Base-by-base conservation (phyloP, 2,888 invertebrate species). In the Actias luna region DNA sequence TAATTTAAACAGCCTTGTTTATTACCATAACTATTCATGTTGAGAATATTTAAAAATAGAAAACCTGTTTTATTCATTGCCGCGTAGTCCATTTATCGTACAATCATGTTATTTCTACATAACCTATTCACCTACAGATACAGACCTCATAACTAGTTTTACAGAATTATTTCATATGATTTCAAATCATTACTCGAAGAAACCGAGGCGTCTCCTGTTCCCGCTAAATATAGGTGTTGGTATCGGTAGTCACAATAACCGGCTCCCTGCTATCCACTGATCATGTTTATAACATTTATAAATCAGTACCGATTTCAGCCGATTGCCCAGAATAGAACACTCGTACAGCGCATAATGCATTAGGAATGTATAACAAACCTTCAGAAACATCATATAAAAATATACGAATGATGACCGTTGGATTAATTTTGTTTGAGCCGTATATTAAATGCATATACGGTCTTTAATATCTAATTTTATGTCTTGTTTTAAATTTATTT, bases 211-310 rank as follows among this genome's bases (percentile, higher is more conserved):
- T 33, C 57, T 61, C 57, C 39, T 27, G 57, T 57, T 58, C 55
- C 39, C 22, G 57, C 61, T 62, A 62, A 62, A 58, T 62, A 58
- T 62, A 62, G 61, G 61, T 42, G 57, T 58, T 62, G 27, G 35
- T 69, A 63, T 70, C 68, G 71, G 79, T 77, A 77, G 79, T 78
- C 82, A 81, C 83, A 84, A 85, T 86, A 84, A 83, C 83, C 80
- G 78, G 76, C 80, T 75, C 78, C 78, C 80, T 69, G 79, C 80
- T 77, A 83, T 81, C 81, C 82, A 82, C 83, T 86, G 87, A 88
- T 87, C 86, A 84, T 88, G 89, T 88, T 88, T 88, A 85, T 59
- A 64, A 59, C 58, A 58, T 63, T 36, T 64, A 85, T 87, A 85
- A 88, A 88, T 88, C 86, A 83, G 79, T 74, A 76, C 76, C 76